Evolutionary conservation across 2,888 invertebrate genomes (phyloP), one percentile per base, ranked within the genome.

Genomic region (Drosophila lacicola): DNA sequence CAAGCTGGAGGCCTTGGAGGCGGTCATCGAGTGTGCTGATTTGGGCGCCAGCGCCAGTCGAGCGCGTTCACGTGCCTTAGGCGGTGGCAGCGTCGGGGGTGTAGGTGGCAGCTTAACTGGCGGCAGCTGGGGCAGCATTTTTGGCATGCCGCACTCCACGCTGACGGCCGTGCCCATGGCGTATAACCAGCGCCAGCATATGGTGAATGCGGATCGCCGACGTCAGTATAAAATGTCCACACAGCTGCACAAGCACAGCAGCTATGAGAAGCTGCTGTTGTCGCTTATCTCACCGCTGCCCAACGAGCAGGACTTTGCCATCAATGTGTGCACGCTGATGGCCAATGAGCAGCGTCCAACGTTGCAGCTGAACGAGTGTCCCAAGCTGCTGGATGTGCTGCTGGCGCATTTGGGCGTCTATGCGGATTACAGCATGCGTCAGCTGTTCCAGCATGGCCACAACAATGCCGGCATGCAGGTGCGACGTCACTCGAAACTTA

Each of bases 301-400:
- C 6, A 99, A 99, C 92, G 99, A 99, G 92, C 98, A 99, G 91
- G 99, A 99, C 93, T 98, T 99, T 92, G 98, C 98, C 29, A 96
- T 99, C 87, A 99, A 99, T 92, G 98, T 99, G 3, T 98, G 98
- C 92, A 98, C 98, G 0, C 94, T 99, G 66, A 94, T 99, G 80
- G 98, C 98, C 6, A 98, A 98, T 81, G 99, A 99, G 90, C 97
- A 97, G 71, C 96, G 96, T 69, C 97, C 98, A 89, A 95, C 97
- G 0, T 93, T 99, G 60, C 96, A 97, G 57, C 93, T 99, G 69
- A 95, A 96, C 66, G 96, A 97, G 79, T 96, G 96, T 80, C 98
- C 98, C 1, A 95, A 97, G 84, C 94, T 99, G 70, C 93, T 99
- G 80, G 97, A 97, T 89, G 96, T 97, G 80, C 93, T 99, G 42